Conservation (phyloP, 1,140 invertebrate species). For the Orussus abietinus region DNA sequence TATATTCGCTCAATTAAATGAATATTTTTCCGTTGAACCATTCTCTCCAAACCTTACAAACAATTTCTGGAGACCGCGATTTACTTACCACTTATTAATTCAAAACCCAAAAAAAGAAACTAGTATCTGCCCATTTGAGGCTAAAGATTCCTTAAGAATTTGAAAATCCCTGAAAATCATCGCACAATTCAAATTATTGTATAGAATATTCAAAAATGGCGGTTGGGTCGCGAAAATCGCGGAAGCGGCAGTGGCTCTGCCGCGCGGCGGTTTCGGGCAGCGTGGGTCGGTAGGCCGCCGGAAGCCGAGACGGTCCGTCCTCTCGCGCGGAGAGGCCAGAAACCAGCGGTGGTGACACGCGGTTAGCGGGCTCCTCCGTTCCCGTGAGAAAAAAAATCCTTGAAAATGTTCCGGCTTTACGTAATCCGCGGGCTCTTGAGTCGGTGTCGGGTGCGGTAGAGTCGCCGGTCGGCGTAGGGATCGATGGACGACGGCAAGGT, state of each 20-base stretch:
- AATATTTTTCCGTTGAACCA: too few relatives aligned
- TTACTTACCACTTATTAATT: too few relatives aligned
- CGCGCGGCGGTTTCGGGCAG: constrained; percentile 17
- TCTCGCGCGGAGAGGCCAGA: constrained; percentile 26
- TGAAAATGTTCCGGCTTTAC: constrained; percentile 38
- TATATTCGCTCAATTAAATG: too few relatives aligned
- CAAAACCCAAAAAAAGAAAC: too few relatives aligned
- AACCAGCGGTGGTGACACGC: constrained; percentile 39
- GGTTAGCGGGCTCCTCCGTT: constrained; percentile 25
- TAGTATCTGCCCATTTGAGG: too few relatives aligned
- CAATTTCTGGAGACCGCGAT: too few relatives aligned
- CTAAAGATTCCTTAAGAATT: too few relatives aligned
- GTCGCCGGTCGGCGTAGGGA: constrained; percentile 5
- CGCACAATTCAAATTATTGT: too few relatives aligned
- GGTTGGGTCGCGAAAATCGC: constrained; percentile 7
- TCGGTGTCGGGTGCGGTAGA: constrained; percentile 9
- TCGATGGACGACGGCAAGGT: constrained; percentile 8
- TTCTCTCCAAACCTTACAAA: too few relatives aligned
- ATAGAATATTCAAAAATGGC: too few relatives aligned
- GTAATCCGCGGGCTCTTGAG: constrained; percentile 31
- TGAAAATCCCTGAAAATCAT: too few relatives aligned
- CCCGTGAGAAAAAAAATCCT: constrained; percentile 21
- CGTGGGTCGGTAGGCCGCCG: too few relatives aligned
- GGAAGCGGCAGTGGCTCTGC: background rate
- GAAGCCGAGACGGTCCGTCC: constrained; percentile 23